Conservation (phyloP, 2,888 invertebrate species). For the Charanyca ferruginea region DNA sequence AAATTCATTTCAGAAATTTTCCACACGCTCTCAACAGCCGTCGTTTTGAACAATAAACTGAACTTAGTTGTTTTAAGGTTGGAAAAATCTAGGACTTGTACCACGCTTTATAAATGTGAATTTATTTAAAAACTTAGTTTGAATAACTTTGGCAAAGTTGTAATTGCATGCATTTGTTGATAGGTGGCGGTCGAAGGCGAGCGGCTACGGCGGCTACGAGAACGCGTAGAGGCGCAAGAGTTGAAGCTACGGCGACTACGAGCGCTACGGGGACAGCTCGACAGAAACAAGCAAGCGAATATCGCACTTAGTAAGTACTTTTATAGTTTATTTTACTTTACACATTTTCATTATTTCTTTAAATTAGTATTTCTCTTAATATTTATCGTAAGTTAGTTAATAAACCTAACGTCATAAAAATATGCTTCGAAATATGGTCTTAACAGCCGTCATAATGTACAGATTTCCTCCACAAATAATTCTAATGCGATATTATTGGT, state of each 20-base stretch:
- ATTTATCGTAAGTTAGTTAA: slow-evolving; percentile 2
- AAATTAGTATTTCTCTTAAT: background rate
- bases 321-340: slow-evolving; percentile 19
- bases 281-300: slow-evolving; percentile 97
- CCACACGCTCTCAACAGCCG: slow-evolving; percentile 35
- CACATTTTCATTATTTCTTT: background rate
- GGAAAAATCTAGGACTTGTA: background rate
- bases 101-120: slow-evolving; percentile 8
- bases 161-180: slow-evolving; percentile 45
- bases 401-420: slow-evolving; percentile 11
- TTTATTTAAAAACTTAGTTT: slow-evolving; percentile 25
- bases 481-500: slow-evolving; percentile 29
- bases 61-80: slow-evolving; percentile 27
- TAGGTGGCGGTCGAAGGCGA: slow-evolving; percentile 97
- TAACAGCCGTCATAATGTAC: slow-evolving; percentile 28
- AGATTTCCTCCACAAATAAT: slow-evolving; percentile 35
- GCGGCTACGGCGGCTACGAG: slow-evolving; percentile 95
- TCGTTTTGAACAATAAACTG: slow-evolving; percentile 41
- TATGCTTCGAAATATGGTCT: slow-evolving; percentile 11
- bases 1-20: slow-evolving; percentile 37
- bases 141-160: slow-evolving; percentile 10
- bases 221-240: slow-evolving; percentile 98
- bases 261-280: slow-evolving; percentile 98
- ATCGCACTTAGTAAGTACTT: slow-evolving; percentile 96
- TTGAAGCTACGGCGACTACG: slow-evolving; percentile 97